These are phyloP conservation scores for Stenopsyche tienmushanensis DNA, from an alignment of 1,140 invertebrate genomes.

Conservation along the genomic window DNA sequence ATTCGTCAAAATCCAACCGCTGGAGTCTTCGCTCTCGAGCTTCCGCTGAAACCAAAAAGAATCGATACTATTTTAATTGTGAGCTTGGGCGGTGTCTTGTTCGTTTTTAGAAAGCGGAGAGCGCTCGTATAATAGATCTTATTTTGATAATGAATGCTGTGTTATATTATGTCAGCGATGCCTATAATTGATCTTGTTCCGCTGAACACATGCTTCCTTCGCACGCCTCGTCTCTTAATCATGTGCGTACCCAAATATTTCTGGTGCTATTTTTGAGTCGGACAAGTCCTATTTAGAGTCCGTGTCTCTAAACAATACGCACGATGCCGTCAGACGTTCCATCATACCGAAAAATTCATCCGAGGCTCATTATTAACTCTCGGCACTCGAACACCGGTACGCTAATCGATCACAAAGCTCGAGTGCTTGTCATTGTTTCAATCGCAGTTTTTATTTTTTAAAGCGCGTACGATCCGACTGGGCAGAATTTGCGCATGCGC, in stretches of 20 bases:
- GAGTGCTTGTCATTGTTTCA: too few relatives aligned
- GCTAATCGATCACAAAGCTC: too few relatives aligned
- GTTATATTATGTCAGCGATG: constrained; percentile 19
- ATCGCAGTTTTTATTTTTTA: too few relatives aligned
- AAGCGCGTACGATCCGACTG: too few relatives aligned
- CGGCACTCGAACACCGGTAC: too few relatives aligned
- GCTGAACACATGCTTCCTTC: constrained; percentile 18
- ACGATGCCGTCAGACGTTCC: background rate
- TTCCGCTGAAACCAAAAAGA: background rate
- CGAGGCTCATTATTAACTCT: too few relatives aligned
- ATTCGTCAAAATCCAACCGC: too few relatives aligned
- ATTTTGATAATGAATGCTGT: too few relatives aligned
- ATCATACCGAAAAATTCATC: too few relatives aligned
- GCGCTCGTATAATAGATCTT: background rate
- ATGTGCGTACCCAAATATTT: constrained; percentile 17
- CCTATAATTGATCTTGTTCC: constrained; percentile 20
- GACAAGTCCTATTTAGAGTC: background rate
- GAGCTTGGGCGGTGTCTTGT: background rate
- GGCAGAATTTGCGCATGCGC: too few relatives aligned
- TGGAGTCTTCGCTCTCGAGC: too few relatives aligned
- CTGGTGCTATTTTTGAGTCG: constrained; percentile 7
- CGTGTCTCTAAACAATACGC: constrained; percentile 6
- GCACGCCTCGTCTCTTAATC: constrained; percentile 27
- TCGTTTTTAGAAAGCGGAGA: background rate
- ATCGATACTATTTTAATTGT: background rate